Base-by-base conservation (phyloP, 2,888 invertebrate genomes). In the Lasioglossum zephyrum region DNA sequence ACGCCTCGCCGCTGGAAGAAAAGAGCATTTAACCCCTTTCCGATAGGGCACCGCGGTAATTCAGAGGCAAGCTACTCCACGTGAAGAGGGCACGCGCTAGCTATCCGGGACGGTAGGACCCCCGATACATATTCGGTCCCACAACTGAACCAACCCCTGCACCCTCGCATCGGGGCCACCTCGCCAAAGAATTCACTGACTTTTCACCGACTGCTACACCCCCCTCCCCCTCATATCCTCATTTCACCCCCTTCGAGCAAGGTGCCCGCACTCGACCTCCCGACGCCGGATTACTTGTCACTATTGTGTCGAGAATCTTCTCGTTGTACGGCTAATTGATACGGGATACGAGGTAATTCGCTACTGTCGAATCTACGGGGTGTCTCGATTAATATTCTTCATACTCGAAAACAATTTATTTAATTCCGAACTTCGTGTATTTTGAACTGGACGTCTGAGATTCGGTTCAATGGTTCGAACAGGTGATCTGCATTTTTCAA, bases 71-170 rank as follows among this genome's bases (percentile, higher is more conserved):
- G 87, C 92, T 92, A 91, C 94, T 93, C 92, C 93, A 95, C 31
- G 93, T 94, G 94, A 95, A 94, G 94, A 94, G 94, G 94, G 94
- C 94, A 95, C 94, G 94, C 94, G 94, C 92, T 92, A 83, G 90
- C 90, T 90, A 89, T 87, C 88, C 84, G 86, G 80, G 90, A 89
- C 91, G 88, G 87, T 89, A 88, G 90, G 92, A 92, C 92, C 93
- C 93, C 92, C 92, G 91, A 53, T 53, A 92, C 22, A 92, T 60
- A 92, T 92, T 92, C 90, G 90, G 88, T 87, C 66, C 87, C 91
- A 92, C 92, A 93, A 93, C 93, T 92, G 93, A 92, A 90, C 89
- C 91, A 91, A 91, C 93, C 92, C 89, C 89, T 89, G 91, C 93
- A 93, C 93, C 93, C 93, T 93, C 94, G 91, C 92, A 91, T 91